These are phyloP conservation scores for Aradophagus sp. DNA, from an alignment of 1,140 invertebrate species.

Conservation along the genomic window DNA sequence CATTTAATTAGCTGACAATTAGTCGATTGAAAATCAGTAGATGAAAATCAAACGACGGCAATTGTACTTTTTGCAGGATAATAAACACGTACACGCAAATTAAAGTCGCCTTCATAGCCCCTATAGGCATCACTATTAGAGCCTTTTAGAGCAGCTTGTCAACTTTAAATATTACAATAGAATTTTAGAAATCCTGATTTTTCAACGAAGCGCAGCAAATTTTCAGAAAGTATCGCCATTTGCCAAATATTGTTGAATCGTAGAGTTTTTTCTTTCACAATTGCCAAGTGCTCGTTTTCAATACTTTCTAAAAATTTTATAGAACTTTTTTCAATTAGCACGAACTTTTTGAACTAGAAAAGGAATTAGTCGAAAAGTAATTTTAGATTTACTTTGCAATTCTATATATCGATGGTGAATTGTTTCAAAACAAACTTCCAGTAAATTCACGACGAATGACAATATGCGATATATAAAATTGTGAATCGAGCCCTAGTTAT, in stretches of 20 bases:
- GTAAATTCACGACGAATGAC: too few relatives aligned
- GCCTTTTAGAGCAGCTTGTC: slow-evolving; percentile 45
- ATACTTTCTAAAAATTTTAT: slow-evolving; percentile 47
- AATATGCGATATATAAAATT: slow-evolving; percentile 62
- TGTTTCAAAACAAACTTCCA: too few relatives aligned
- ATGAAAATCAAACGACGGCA: slow-evolving; percentile 17
- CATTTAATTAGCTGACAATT: too few relatives aligned
- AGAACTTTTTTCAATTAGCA: slow-evolving; percentile 47
- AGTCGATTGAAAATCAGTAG: background rate
- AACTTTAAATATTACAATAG: slow-evolving; percentile 30
- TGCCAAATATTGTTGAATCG: too few relatives aligned
- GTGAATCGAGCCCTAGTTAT: slow-evolving; percentile 59
- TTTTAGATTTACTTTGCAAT: slow-evolving; percentile 29
- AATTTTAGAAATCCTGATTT: slow-evolving; percentile 29
- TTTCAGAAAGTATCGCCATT: slow-evolving; percentile 39
- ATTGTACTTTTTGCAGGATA: slow-evolving; percentile 39
- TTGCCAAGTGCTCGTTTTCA: too few relatives aligned
- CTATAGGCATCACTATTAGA: slow-evolving; percentile 47
- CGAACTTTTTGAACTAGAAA: slow-evolving; percentile 59
- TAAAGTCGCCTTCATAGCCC: slow-evolving; percentile 36
- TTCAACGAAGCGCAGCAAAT: slow-evolving; percentile 14
- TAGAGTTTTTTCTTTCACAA: too few relatives aligned
- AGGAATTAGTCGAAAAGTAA: slow-evolving; percentile 54
- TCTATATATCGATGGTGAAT: slow-evolving; percentile 33
- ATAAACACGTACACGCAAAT: slow-evolving; percentile 49